phyloP scores from a whole-genome alignment of 2,888 invertebrate species.

The Sminthurides aquaticus region DNA sequence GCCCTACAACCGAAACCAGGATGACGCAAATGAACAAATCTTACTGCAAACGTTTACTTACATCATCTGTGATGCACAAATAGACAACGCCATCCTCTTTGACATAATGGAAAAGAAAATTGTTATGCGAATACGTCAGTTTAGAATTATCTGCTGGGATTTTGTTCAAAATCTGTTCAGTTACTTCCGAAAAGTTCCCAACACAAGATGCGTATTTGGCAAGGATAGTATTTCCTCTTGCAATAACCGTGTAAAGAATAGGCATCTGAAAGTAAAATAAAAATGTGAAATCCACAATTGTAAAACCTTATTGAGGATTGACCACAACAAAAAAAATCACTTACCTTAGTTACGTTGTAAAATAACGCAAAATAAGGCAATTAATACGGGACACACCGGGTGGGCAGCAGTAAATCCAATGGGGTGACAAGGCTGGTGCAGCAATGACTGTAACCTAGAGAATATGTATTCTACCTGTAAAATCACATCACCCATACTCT shows the following conservation, averaged over 20 bases:
- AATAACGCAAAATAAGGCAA: too few species aligned
- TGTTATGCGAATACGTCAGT: constrained; percentile 86
- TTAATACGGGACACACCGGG: too few species aligned
- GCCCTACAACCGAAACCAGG: not conserved
- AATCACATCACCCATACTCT: too few species aligned
- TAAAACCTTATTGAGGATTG: too few species aligned
- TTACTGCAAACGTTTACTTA: constrained; percentile 49
- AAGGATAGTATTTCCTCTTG: constrained; percentile 71
- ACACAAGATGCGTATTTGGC: constrained; percentile 86
- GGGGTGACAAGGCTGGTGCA: too few species aligned
- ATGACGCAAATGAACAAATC: not conserved
- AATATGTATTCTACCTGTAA: too few species aligned
- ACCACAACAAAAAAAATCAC: too few species aligned
- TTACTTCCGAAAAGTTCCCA: constrained; percentile 88
- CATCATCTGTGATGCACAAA: constrained; percentile 91
- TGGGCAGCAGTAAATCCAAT: too few species aligned
- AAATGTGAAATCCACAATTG: too few species aligned
- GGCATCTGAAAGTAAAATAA: constrained; percentile 59
- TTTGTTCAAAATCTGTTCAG: constrained; percentile 69
- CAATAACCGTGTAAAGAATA: constrained; percentile 79
- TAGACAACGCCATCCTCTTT: constrained; percentile 79
- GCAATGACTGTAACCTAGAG: too few species aligned
- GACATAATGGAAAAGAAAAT: constrained; percentile 86
- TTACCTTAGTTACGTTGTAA: too few species aligned
- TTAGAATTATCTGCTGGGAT: constrained; percentile 84